Conservation (phyloP, 92 coral and sea anemone species). For the Epizoanthus scotinus region DNA sequence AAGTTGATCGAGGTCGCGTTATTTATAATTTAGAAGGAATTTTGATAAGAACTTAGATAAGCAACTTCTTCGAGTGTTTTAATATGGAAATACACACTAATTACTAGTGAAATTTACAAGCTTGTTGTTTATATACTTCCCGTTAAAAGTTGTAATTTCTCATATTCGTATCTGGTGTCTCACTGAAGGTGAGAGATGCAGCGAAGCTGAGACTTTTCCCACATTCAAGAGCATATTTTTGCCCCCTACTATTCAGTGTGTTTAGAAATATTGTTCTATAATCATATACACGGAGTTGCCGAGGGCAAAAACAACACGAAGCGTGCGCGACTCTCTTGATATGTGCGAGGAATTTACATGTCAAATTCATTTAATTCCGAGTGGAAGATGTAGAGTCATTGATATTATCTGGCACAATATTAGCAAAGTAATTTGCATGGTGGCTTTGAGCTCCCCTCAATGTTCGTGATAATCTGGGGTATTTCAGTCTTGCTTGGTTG, state of each 20-base stretch:
- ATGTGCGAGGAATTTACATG: constrained; percentile 22
- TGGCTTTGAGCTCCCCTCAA: background rate
- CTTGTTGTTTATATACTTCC: constrained; percentile 26
- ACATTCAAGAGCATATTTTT: background rate
- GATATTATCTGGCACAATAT: background rate
- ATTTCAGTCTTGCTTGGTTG: constrained; percentile 13
- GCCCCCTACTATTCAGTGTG: constrained; percentile 10
- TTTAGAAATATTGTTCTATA: constrained; percentile 11
- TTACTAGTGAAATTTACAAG: constrained; percentile 44
- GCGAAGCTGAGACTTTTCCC: background rate
- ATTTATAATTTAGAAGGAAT: constrained; percentile 39
- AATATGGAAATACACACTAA: constrained; percentile 51
- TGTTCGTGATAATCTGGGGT: background rate
- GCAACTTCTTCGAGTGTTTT: constrained; percentile 39
- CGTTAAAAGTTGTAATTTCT: constrained; percentile 16
- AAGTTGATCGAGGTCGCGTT: constrained; percentile 8
- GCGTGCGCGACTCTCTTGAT: background rate
- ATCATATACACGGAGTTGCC: constrained; percentile 8
- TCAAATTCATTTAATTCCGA: background rate
- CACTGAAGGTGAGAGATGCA: background rate
- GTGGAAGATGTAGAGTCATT: background rate
- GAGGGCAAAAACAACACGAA: constrained; percentile 14
- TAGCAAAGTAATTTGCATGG: background rate
- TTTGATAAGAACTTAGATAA: constrained; percentile 34
- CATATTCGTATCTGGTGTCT: background rate